These are phyloP conservation scores for Apostichopus parvimensis DNA, from an alignment of 35 echinoderm and acorn worm genomes.

Conservation along the genomic window DNA sequence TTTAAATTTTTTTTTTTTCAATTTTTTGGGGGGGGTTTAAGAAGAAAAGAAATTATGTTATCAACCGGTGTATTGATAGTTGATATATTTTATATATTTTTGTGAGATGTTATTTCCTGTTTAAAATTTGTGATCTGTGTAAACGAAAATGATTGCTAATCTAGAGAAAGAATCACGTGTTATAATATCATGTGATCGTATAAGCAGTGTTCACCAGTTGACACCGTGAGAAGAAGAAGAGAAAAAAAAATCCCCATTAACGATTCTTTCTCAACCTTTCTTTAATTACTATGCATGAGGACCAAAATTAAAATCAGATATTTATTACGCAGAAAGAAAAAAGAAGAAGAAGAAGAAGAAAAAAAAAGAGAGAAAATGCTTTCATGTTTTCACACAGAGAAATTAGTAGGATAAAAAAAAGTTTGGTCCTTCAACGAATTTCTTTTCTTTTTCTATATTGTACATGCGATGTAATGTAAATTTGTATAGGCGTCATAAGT, in stretches of 20 bases:
- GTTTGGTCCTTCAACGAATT: constrained; percentile 57
- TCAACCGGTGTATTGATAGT: constrained; percentile 51
- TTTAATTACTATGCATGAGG: constrained; percentile 92
- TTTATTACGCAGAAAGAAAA: constrained; percentile 53
- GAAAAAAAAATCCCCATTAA: not conserved
- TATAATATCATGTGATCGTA: not conserved
- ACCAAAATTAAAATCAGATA: constrained; percentile 81
- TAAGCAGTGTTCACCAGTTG: constrained; percentile 1
- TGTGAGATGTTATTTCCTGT: constrained; percentile 85
- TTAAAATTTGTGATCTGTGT: constrained; percentile 65
- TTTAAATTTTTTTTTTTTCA: constrained; percentile 37
- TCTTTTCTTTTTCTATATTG: constrained; percentile 52
- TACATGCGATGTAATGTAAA: constrained; percentile 62
- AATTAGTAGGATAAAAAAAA: constrained; percentile 49
- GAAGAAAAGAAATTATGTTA: constrained; percentile 17
- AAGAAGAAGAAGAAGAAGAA: not conserved
- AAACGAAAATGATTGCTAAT: constrained; percentile 47
- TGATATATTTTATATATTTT: constrained; percentile 99
- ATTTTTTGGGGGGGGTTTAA: not conserved
- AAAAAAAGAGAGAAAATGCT: constrained; percentile 49
- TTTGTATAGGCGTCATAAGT: constrained; percentile 48
- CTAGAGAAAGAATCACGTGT: constrained; percentile 28
- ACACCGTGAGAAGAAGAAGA: not conserved
- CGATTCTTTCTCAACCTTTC: constrained; percentile 58
- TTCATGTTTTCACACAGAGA: constrained; percentile 58